A percentile compares a stretch with the other conserved stretches of the same genome.
These are phyloP conservation scores for Nycticorax nycticorax DNA, from an alignment of 2,113 vertebrate species.

Conservation along the genomic window DNA sequence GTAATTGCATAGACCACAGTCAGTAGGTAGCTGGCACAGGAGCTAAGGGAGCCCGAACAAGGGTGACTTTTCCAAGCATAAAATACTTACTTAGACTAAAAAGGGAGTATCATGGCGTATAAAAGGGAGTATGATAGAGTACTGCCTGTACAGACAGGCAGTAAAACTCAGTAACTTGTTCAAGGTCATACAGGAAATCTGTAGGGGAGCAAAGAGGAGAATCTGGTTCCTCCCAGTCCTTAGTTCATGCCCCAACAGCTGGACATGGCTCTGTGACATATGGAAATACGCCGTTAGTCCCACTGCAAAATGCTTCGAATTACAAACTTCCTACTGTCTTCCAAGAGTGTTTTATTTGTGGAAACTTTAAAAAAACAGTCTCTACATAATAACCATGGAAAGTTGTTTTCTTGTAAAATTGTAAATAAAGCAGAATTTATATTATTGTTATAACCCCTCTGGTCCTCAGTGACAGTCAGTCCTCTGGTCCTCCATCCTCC, in stretches of 20 bases:
- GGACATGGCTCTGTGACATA: background rate
- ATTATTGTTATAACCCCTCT: background rate
- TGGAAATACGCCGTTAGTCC: background rate
- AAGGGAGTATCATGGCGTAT: background rate
- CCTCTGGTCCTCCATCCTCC: background rate
- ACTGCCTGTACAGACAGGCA: background rate
- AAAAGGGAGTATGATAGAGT: background rate
- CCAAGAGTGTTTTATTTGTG: background rate
- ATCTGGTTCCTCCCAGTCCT: background rate
- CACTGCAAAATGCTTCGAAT: constrained; percentile 31
- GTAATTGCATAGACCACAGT: accelerated
- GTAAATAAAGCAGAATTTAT: constrained; percentile 38
- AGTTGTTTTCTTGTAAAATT: constrained; percentile 22
- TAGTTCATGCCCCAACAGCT: background rate
- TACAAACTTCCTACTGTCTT: constrained; percentile 32
- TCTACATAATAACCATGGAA: background rate
- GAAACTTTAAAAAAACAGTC: background rate
- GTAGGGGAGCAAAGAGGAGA: background rate
- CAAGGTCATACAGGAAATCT: constrained; percentile 5
- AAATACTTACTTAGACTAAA: background rate
- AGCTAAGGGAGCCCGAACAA: background rate
- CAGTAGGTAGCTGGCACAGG: background rate
- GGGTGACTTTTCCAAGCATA: background rate
- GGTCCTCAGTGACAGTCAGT: background rate
- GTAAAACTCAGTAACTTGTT: background rate